phyloP scores from a whole-genome alignment of 2,888 invertebrate genomes.

The Dugesia japonica region DNA sequence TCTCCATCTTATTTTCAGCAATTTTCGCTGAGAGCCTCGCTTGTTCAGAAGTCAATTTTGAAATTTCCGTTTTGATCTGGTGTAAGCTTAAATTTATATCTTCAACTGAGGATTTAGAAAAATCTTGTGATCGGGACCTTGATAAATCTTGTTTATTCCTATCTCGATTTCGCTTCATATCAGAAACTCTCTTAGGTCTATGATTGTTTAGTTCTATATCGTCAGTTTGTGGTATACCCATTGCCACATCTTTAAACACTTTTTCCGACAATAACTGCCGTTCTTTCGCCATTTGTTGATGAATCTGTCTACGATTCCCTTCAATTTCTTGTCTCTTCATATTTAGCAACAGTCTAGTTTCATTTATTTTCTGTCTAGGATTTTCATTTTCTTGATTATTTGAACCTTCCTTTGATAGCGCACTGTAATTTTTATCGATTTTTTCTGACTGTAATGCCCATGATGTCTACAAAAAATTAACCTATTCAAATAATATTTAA shows the following conservation, averaged over 20 bases:
- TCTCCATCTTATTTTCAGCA: not conserved
- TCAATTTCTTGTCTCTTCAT: constrained; percentile 1
- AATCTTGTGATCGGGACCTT: not conserved
- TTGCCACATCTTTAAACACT: not conserved
- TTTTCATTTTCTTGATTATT: not conserved
- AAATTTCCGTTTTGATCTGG: not conserved
- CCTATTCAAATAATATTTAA: too few species aligned
- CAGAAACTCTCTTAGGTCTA: not conserved
- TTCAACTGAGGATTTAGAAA: not conserved
- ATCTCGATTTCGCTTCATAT: not conserved
- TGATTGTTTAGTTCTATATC: not conserved
- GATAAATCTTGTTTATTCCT: not conserved
- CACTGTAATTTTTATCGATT: not conserved
- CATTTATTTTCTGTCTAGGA: not conserved
- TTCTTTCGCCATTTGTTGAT: not conserved
- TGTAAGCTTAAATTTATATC: not conserved
- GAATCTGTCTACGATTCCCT: not conserved
- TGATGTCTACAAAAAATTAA: not conserved
- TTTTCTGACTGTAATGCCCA: not conserved
- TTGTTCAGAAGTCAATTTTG: not conserved
- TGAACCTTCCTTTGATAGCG: not conserved
- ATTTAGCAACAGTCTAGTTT: not conserved
- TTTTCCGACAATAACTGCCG: not conserved
- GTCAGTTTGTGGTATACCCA: not conserved
- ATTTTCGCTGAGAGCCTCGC: not conserved